Evolutionary conservation across 2,113 vertebrate genomes (phyloP).

Genomic region (Brachyhypopomus occidentalis): DNA sequence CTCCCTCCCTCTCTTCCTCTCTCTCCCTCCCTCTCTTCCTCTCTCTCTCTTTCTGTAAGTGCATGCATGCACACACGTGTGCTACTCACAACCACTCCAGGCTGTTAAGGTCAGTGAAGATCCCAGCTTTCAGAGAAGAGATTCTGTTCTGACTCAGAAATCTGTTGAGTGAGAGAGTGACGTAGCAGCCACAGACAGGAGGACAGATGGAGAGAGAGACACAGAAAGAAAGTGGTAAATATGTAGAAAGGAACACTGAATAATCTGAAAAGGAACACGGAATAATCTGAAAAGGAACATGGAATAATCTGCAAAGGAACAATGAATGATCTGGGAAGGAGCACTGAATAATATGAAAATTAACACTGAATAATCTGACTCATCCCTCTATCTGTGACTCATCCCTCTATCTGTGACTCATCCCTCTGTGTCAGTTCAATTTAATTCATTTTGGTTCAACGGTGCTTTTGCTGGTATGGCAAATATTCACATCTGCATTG

Average conservation of each 20-base stretch:
- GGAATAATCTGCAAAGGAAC: neutral
- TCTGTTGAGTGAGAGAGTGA: slow-evolving; percentile 46
- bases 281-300: neutral
- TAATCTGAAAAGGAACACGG: neutral
- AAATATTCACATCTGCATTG: too few relatives aligned
- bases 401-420: too few relatives aligned
- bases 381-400: too few relatives aligned
- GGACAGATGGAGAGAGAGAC: neutral
- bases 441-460: too few relatives aligned
- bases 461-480: too few relatives aligned
- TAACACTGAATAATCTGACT: too few relatives aligned
- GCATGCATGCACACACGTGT: neutral
- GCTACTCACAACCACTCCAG: slow-evolving; percentile 69
- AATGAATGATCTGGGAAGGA: slow-evolving; percentile 1
- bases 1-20: too few relatives aligned
- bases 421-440: too few relatives aligned
- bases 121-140: slow-evolving; percentile 52
- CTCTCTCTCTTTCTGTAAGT: neutral
- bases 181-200: too few relatives aligned
- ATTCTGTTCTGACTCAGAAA: slow-evolving; percentile 71
- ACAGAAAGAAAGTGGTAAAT: neutral
- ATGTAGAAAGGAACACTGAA: neutral
- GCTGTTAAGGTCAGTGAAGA: slow-evolving; percentile 65
- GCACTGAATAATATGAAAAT: too few relatives aligned
- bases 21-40: too few relatives aligned